Base-by-base conservation (phyloP, 1,140 invertebrate genomes). In the Tetramorium parvispinum region DNA sequence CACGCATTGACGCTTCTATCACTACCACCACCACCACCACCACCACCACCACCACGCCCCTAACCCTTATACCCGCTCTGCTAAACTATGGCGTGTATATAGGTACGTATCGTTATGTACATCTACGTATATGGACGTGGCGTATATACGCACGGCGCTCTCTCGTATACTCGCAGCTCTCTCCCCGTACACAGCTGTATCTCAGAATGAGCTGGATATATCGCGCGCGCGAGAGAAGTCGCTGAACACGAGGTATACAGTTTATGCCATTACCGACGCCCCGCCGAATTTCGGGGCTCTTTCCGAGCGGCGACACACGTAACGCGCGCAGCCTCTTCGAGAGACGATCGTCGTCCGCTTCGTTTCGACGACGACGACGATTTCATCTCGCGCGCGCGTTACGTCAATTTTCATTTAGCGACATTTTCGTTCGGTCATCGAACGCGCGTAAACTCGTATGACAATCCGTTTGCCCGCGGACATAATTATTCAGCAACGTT, bases 181-280 rank as follows among this genome's bases (percentile, higher is more conserved):
- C 76, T 21, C 32, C 32, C 32, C 73, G 65, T 71, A 78, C 87
- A 86, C 89, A 86, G 81, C 87, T 92, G 87, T 92, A 92, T 92
- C 92, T 92, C 85, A 88, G 91, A 93, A 93, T 92, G 91, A 91
- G 91, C 85, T 92, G 86, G 87, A 91, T 93, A 92, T 92, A 93
- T 93, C 87, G 91, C 87, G 87, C 46, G 83, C 85, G 89, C 87
- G 87, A 88, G 88, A 90, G 86, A 88, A 89, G 85, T 85, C 79
- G 90, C 88, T 91, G 87, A 88, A 91, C 91, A 92, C 79, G 90
- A 89, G 91, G 87, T 93, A 91, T 91, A 92, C 91, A 90, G 89
- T 91, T 92, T 92, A 92, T 89, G 89, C 91, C 89, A 92, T 93
- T 92, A 93, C 91, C 92, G 86, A 93, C 92, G 89, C 91, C 92